These are phyloP conservation scores for Drosophila setifemur DNA, from an alignment of 1,140 invertebrate species.

Conservation along the genomic window DNA sequence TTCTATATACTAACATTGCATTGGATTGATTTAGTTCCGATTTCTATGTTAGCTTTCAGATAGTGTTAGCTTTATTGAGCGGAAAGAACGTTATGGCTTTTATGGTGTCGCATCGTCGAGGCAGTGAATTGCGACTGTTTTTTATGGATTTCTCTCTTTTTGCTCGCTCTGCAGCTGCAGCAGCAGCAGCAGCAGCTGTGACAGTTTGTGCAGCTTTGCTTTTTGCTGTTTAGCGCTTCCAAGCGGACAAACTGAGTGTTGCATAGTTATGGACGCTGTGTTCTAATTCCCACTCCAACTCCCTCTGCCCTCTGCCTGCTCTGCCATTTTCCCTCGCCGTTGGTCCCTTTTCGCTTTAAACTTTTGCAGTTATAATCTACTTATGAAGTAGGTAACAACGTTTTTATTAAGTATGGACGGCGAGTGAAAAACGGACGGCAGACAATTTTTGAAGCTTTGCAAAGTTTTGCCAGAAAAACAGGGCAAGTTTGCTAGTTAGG, in stretches of 20 bases:
- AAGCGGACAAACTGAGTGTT: constrained; percentile 61
- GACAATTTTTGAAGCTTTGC: constrained; percentile 26
- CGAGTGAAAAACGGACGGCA: constrained; percentile 26
- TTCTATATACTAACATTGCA: no score
- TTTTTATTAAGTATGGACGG: constrained; percentile 53
- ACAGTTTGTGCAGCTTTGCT: constrained; percentile 41
- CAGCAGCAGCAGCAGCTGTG: constrained; percentile 30
- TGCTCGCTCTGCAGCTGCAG: constrained; percentile 15
- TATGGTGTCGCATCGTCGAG: constrained; percentile 3
- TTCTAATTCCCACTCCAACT: constrained; percentile 36
- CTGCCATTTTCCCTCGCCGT: not conserved
- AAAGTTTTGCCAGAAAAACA: constrained; percentile 4
- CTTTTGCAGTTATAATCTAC: constrained; percentile 65
- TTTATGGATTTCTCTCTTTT: constrained; percentile 23
- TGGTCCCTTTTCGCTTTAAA: constrained; percentile 33
- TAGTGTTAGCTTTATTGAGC: not conserved
- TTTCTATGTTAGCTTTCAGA: no score
- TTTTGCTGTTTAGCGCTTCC: constrained; percentile 44
- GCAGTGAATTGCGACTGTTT: not conserved
- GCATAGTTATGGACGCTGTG: constrained; percentile 48
- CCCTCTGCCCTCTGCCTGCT: not conserved
- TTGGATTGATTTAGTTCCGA: no score
- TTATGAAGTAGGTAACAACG: constrained; percentile 64
- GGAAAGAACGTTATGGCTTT: not conserved
- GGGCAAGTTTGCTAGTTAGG: constrained; percentile 24